Base-by-base conservation (phyloP, 2,113 vertebrate species). In the Pollachius pollachius region DNA sequence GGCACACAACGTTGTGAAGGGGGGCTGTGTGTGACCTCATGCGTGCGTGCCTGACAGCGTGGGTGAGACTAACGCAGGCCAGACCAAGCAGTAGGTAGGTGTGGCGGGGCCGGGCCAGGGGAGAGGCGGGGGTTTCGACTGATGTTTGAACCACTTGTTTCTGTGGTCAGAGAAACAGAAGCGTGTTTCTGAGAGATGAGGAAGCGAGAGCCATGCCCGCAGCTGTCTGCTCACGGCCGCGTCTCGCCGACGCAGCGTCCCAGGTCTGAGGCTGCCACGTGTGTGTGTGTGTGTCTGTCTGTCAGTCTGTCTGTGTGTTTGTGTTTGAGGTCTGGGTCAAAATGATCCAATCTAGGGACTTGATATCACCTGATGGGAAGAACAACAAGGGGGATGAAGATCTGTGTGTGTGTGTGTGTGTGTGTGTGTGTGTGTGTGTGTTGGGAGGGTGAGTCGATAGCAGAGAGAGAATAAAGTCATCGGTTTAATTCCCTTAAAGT, bases 131-230 rank as follows among this genome's bases (percentile, higher is more conserved):
- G 54, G 15, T 12, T 79, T 52, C 15, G 84, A n/a, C 17, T 11
- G 1, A 41, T 11, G 37, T 56, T 87, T 85, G 62, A 85, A 79
- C 87, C 87, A 90, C 84, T 90, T 86, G 88, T 88, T 41, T 41
- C 37, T 85, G 83, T 83, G 88, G 83, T 90, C 84, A 87, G 83
- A 82, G 87, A 90, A 83, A 87, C 80, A 85, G 37, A 41, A 41
- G 11, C 79, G 83, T 86, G 88, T 59, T 80, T 81, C 83, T 86
- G 84, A 72, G 82, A 71, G 68, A 78, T 80, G 81, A 74, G 83
- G 88, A 90, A 90, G 87, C 86, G 88, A 89, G 85, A 89, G 83
- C 81, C 58, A 75, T 85, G 34, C 37, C 37, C 37, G 9, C 6
- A 88, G 87, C 88, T 90, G 87, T 86, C 27, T 27, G 27, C 2